A percentile compares a stretch with the other conserved stretches of the same genome.
These are phyloP conservation scores for Aphis craccivora DNA, from an alignment of 1,140 invertebrate genomes.

Conservation along the genomic window DNA sequence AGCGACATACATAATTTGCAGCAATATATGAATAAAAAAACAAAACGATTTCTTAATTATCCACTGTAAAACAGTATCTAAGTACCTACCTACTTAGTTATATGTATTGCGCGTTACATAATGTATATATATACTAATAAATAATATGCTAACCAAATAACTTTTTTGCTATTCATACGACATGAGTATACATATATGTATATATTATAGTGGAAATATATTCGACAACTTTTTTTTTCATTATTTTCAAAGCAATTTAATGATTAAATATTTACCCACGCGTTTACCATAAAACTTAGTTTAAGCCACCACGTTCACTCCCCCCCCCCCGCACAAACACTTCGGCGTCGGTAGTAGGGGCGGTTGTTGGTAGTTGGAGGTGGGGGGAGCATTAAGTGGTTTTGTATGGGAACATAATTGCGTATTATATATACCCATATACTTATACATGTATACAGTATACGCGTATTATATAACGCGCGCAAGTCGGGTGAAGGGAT, in stretches of 20 bases:
- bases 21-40: neutral
- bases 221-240: neutral
- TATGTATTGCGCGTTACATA: neutral
- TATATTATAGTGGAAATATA: neutral
- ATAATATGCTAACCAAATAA: neutral
- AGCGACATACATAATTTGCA: neutral
- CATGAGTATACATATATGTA: neutral
- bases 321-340: neutral
- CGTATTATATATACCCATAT: neutral
- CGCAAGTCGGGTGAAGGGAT: neutral
- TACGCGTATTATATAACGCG: neutral
- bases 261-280: conserved; percentile 38
- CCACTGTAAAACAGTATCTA: neutral
- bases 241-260: conserved; percentile 3
- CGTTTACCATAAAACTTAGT: conserved; percentile 8
- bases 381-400: neutral
- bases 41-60: neutral
- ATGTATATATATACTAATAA: neutral
- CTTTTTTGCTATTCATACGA: neutral
- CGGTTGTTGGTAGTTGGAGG: neutral
- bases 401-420: neutral
- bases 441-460: neutral
- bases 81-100: neutral
- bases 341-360: neutral
- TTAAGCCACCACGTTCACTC: neutral